Base-by-base conservation (phyloP, 2,113 vertebrate species). In the Myxocyprinus asiaticus region DNA sequence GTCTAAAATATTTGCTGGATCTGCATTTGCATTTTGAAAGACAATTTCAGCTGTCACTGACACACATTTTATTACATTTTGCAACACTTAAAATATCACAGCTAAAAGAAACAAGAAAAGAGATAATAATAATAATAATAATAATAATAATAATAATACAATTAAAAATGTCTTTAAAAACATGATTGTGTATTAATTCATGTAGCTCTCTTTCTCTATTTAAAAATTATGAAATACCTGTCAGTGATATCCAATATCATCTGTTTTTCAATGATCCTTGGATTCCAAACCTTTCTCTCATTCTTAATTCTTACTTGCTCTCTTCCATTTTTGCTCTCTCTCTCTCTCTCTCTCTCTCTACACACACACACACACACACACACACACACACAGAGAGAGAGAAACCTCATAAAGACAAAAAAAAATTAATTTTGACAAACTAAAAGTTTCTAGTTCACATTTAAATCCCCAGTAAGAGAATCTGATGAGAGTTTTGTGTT, bases 81-180 rank as follows among this genome's bases (percentile, higher is more conserved):
- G 47, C 55, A 80, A 74, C 33, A 42, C 74, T 66, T 62, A 70
- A 78, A 70, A 70, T 62, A 15, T 59, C 78, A 80, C 78, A 66
- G 4, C 17, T 65, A 55, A 83, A 67, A 56, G 48, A 74, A 3
- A 33, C 22, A 33, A 33, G 22, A 33, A 33, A 72, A 73, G n/a
- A 33, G 48, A 56, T 64, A 76, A 81, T 59, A 65, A 76, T 75
- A 62, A 77, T 70, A 47, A 69, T 61, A 76, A 76, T 51, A 33
- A 62, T 65, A 77, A 53, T 55, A 73, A 33, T 33, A 33, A 68
- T 69, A 72, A 43, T 78, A 61, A 56, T 53, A 50, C 44, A 73
- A 15, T 77, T 45, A 44, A 33, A 33, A 33, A 33, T 33, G 1
- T 33, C 1, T 43, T 67, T 56, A 56, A 66, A 53, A 17, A 59